These are phyloP conservation scores for Cricetomys ansorgei DNA, from an alignment of 2,113 vertebrate genomes.

Conservation along the genomic window DNA sequence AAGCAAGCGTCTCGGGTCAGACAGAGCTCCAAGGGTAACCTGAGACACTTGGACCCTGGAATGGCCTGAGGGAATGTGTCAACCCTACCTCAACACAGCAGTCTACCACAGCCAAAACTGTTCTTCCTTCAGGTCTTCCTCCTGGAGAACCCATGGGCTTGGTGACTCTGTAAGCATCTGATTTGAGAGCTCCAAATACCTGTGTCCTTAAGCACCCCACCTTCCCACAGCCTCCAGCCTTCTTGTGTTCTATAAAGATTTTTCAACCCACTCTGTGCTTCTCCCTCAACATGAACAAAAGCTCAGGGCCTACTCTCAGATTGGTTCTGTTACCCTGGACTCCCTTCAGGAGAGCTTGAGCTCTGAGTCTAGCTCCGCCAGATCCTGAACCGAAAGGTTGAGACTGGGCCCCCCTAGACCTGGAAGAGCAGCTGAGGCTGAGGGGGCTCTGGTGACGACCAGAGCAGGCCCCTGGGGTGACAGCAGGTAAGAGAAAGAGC, in stretches of 20 bases:
- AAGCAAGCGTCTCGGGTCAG: background rate
- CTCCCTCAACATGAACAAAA: background rate
- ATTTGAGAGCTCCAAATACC: background rate
- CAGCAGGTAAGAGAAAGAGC: background rate
- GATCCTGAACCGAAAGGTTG: background rate
- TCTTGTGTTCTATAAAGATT: background rate
- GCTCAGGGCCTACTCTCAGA: background rate
- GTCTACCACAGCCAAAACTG: background rate
- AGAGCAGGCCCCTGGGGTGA: background rate
- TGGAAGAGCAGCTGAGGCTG: background rate
- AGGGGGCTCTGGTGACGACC: background rate
- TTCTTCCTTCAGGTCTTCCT: background rate
- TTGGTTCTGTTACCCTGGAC: background rate
- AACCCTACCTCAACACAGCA: background rate
- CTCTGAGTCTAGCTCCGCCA: background rate
- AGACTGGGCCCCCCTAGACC: background rate
- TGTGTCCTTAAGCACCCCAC: no score
- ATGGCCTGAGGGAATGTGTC: no score
- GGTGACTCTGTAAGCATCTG: background rate
- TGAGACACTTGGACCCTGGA: background rate
- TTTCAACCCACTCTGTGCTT: background rate
- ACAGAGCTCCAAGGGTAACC: background rate
- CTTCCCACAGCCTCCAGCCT: background rate
- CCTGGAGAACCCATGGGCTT: background rate
- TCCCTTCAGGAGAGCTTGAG: background rate